Percentiles rank a stretch among this genome's conserved stretches.
Evolutionary conservation across 2,797 vertebrate species (phyloP).

Genomic region (Mormyrus proboscirostris): DNA sequence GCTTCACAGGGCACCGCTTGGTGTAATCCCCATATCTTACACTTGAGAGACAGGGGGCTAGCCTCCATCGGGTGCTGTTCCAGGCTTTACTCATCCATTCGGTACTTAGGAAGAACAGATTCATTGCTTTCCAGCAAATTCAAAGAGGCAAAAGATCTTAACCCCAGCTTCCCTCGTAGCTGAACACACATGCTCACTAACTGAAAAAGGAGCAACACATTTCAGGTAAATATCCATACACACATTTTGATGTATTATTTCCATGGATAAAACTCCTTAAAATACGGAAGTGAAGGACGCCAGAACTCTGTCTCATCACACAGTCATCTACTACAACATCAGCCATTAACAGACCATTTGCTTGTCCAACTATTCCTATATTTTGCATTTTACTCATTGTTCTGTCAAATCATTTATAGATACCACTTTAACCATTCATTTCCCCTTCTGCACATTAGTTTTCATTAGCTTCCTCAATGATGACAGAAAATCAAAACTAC

Average conservation of each 20-base stretch:
- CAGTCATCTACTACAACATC: slow-evolving; percentile 30
- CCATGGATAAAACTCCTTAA: not conserved
- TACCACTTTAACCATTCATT: slow-evolving; percentile 49
- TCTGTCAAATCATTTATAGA: slow-evolving; percentile 43
- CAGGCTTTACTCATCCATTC: slow-evolving; percentile 1
- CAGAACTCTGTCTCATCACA: not conserved
- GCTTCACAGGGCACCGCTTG: not conserved
- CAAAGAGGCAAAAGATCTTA: not conserved
- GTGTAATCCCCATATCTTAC: not conserved
- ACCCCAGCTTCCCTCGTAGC: not conserved
- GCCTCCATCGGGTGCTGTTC: not conserved
- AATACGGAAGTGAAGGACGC: not conserved
- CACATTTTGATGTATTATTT: not conserved
- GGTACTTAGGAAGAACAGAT: slow-evolving; percentile 1
- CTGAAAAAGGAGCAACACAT: not conserved
- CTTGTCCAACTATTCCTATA: not conserved
- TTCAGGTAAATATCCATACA: not conserved
- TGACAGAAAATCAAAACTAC: slow-evolving; percentile 62
- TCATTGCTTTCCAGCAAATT: not conserved
- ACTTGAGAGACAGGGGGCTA: not conserved
- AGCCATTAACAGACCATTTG: slow-evolving; percentile 32
- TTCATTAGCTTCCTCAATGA: slow-evolving; percentile 55
- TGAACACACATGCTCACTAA: not conserved
- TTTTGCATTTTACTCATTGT: slow-evolving; percentile 22
- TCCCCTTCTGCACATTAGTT: slow-evolving; percentile 56